A percentile compares a stretch with the other conserved stretches of the same genome.
These are phyloP conservation scores for Cacoxenus indagator DNA, from an alignment of 2,888 invertebrate species.

Conservation along the genomic window DNA sequence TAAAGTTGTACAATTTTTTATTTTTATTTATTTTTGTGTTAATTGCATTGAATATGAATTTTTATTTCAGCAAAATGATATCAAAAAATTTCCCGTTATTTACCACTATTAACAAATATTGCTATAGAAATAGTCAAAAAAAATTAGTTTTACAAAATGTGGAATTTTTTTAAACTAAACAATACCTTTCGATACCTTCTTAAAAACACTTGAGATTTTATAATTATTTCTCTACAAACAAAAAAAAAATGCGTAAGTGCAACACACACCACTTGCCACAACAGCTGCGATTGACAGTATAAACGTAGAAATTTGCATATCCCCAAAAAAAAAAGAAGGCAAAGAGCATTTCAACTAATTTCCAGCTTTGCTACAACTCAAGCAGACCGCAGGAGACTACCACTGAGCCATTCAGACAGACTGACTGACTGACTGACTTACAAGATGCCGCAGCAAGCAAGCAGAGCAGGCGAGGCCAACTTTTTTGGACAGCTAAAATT, in stretches of 20 bases:
- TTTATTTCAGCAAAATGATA: too few species aligned
- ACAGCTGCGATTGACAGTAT: constrained; percentile 41
- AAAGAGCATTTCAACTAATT: constrained; percentile 19
- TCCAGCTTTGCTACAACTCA: constrained; percentile 49
- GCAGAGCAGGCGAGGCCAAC: constrained; percentile 25
- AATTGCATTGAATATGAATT: too few species aligned
- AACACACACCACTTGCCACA: constrained; percentile 15
- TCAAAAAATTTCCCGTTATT: too few species aligned
- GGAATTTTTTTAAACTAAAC: neutral
- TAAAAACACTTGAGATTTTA: too few species aligned
- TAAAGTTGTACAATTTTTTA: too few species aligned
- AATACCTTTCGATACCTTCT: too few species aligned
- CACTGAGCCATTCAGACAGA: constrained; percentile 18
- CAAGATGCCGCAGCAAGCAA: constrained; percentile 8
- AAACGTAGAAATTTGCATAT: constrained; percentile 17
- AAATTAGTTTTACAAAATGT: too few species aligned
- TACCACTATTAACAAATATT: too few species aligned
- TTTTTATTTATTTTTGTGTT: too few species aligned
- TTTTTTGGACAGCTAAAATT: constrained; percentile 54
- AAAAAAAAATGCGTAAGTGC: neutral
- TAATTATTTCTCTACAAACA: neutral
- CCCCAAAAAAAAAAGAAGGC: constrained; percentile 17
- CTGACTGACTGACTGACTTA: constrained; percentile 1
- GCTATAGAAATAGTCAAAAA: too few species aligned
- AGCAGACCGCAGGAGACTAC: constrained; percentile 63